phyloP scores from a whole-genome alignment of 2,113 vertebrate species.

The human (Homo sapiens) region GRCh38 chr9:16686501-16687000 shows the following conservation, averaged over 20 bases:
- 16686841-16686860: not conserved
- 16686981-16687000: not conserved
- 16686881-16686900: not conserved
- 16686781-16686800: not conserved
- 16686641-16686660: conserved; percentile 28
- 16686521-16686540: not conserved
- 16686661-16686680: conserved; percentile 15
- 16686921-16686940: not conserved
- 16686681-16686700: not conserved
- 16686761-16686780: conserved; percentile 6
- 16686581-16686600: not conserved
- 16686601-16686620: not conserved
- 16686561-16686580: not conserved
- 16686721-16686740: not conserved
- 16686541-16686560: not conserved
- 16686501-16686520: not conserved
- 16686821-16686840: not conserved
- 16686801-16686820: not conserved
- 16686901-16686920: not conserved
- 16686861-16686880: not conserved
- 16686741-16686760: conserved; percentile 1
- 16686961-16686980: not conserved
- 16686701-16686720: not conserved
- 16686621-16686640: conserved; percentile 1
- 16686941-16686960: not conserved